Evolutionary conservation across 2,888 invertebrate species (phyloP).

Genomic region (Dioctria rufipes): DNA sequence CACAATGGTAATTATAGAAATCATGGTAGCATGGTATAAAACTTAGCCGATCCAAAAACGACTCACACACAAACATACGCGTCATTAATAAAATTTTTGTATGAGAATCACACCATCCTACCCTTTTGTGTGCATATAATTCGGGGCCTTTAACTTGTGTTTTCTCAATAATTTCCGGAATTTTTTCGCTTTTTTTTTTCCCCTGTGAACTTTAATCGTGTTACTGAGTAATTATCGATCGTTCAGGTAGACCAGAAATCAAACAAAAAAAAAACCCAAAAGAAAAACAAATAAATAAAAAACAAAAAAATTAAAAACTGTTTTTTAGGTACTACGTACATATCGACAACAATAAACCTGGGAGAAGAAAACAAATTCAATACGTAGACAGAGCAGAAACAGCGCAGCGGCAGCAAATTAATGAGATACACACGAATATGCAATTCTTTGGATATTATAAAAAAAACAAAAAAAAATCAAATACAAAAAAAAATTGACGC

Average conservation of each 20-base stretch:
- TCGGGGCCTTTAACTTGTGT: slow-evolving; percentile 9
- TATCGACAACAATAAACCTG: background rate
- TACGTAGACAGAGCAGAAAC: background rate
- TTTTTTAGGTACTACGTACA: background rate
- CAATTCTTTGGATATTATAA: slow-evolving; percentile 11
- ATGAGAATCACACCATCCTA: background rate
- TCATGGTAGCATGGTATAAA: slow-evolving; percentile 12
- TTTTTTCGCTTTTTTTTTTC: slow-evolving; percentile 8
- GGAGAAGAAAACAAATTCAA: background rate
- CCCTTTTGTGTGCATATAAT: slow-evolving; percentile 8
- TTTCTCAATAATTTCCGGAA: slow-evolving; percentile 23
- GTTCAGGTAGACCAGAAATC: slow-evolving; percentile 22
- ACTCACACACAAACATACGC: background rate
- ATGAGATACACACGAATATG: slow-evolving; percentile 29
- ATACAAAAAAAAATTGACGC: slow-evolving; percentile 1
- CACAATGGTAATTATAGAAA: slow-evolving; percentile 33
- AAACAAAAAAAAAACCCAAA: background rate
- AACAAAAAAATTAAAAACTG: background rate
- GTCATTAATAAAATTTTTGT: background rate
- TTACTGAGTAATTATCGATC: slow-evolving; percentile 37
- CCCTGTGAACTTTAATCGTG: slow-evolving; percentile 25
- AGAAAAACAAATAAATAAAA: background rate
- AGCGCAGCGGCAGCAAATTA: background rate
- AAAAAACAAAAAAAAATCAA: background rate
- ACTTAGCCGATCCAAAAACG: background rate